Evolutionary conservation across 2,113 vertebrate genomes (phyloP).

Genomic region (Callospermophilus lateralis): DNA sequence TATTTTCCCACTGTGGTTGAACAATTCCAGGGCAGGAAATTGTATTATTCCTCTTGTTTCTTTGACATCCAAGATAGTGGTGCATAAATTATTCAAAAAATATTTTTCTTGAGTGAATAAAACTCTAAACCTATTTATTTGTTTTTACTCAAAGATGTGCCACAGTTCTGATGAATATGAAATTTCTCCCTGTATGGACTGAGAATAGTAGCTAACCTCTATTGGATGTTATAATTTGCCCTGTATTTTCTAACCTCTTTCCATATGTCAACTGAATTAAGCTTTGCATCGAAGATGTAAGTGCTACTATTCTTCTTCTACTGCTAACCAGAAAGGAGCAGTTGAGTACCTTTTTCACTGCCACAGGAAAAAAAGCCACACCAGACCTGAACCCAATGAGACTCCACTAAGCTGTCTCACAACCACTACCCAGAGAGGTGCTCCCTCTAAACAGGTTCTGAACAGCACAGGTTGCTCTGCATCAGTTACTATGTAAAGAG

Average conservation of each 20-base stretch:
- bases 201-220: not conserved
- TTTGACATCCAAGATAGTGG: not conserved
- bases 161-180: not conserved
- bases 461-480: not conserved
- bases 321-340: not conserved
- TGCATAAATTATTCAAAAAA: not conserved
- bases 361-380: not conserved
- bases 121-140: not conserved
- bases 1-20: not conserved
- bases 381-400: not conserved
- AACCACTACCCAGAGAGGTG: not conserved
- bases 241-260: not conserved
- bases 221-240: not conserved
- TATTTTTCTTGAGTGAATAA: not conserved
- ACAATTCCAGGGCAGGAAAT: not conserved
- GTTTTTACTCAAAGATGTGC: constrained; percentile 10
- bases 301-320: not conserved
- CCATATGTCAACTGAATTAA: not conserved
- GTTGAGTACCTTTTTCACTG: not conserved
- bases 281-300: not conserved
- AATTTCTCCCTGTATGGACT: not conserved
- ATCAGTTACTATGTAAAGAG: not conserved
- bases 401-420: not conserved
- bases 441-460: not conserved
- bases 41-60: constrained; percentile 1